Evolutionary conservation across 2,113 vertebrate species (phyloP), one percentile per base, ranked within the genome.

Genomic region (Hipposideros armiger): DNA sequence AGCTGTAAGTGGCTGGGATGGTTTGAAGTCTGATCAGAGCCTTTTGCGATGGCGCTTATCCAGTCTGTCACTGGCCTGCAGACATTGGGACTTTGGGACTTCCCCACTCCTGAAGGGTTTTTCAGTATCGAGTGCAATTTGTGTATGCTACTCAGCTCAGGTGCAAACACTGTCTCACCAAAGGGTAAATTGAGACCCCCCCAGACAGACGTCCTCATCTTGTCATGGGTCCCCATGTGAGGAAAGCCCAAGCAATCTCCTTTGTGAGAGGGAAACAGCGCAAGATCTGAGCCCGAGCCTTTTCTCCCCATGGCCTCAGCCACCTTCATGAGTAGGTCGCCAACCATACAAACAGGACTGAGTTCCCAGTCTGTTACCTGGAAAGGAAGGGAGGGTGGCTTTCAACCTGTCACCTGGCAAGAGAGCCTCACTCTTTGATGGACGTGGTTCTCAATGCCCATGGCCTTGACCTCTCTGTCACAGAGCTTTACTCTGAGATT

Each of bases 401-500:
- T 40, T 26, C 47, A 42, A 11, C 28, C n/a, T 40, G 26, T 13
- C 50, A 28, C 11, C 56, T 73, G 28, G 66, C 32, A 45, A 26
- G 47, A 52, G 20, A 9, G 40, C n/a, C 82, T 74, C 7, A 2
- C 11, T 30, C 58, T 16, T 24, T 11, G 26, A 10, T 19, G 11
- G 15, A 30, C 7, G 0, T 36, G 74, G 2, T n/a, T 22, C 54
- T 24, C 7, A 50, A 11, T 28, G 28, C n/a, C 36, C n/a, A 2
- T 1, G 9, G 4, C 22, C 2, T n/a, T 67, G 9, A 58, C 11
- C 60, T 10, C 60, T 10, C 32, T 0, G 2, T 60, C 60, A 10
- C 8, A 2, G 42, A 52, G 36, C 69, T 28, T 52, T 19, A 45
- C 15, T 24, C 30, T 10, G 4, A 66, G 36, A 20, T 4, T 5